phyloP scores from a whole-genome alignment of 2,797 vertebrate species.

The Hypotaenidia okinawae region DNA sequence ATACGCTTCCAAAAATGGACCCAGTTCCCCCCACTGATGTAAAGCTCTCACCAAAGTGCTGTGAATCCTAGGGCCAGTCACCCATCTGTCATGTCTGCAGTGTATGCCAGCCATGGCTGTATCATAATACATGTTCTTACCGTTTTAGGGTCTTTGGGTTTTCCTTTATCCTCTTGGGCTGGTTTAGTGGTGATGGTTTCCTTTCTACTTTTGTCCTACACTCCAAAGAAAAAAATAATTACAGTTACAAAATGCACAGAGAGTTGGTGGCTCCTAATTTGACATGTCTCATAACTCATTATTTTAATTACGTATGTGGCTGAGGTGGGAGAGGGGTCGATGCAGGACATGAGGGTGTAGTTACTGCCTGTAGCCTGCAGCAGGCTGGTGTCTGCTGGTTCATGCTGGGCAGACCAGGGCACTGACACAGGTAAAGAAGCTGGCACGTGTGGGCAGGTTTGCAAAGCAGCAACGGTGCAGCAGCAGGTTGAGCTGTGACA shows the following conservation, averaged over 20 bases:
- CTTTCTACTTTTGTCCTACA: conserved; percentile 73
- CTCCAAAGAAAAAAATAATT: conserved; percentile 21
- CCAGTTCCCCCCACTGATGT: neutral
- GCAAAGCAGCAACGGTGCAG: neutral
- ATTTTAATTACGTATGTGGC: fast-evolving
- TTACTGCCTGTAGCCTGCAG: neutral
- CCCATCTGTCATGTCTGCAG: neutral
- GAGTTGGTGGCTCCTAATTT: neutral
- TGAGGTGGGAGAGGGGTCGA: neutral
- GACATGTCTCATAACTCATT: neutral
- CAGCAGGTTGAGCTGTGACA: neutral
- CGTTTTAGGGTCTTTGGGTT: conserved; percentile 68
- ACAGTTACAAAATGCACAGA: conserved; percentile 16
- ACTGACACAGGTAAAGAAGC: neutral
- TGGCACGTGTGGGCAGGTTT: neutral
- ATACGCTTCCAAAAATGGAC: neutral
- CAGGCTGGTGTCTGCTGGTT: no score
- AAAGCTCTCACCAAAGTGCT: neutral
- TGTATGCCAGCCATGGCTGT: no score
- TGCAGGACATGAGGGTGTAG: fast-evolving
- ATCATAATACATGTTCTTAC: neutral
- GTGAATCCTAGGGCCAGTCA: neutral
- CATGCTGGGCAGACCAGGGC: neutral
- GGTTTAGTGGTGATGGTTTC: conserved; percentile 29
- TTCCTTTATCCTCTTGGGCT: conserved; percentile 54